Evolutionary conservation across 2,113 vertebrate genomes (phyloP), one percentile per base, ranked within the genome.

Genomic region (Esox niger): DNA sequence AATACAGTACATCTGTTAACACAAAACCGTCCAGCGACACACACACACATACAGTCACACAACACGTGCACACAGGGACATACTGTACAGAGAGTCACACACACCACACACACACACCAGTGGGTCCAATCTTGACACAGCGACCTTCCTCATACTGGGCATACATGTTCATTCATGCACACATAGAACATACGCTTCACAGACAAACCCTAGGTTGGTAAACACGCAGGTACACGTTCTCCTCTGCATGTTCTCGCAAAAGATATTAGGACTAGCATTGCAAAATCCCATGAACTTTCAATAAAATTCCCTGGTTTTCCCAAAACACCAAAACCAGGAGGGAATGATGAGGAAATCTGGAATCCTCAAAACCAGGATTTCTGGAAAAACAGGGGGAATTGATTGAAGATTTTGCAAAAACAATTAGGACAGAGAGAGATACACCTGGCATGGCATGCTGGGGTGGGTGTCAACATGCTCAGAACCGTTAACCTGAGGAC

Each of bases 401-500:
- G n/a, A n/a, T n/a, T n/a, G n/a, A n/a, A n/a, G n/a, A n/a, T n/a
- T n/a, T n/a, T n/a, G n/a, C n/a, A n/a, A n/a, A n/a, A n/a, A n/a
- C n/a, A 35, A 74, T 75, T 70, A 32, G 79, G 72, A 67, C 54
- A 56, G 57, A 60, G 75, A 62, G 80, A 73, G 61, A 70, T 63
- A 26, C 58, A 62, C 78, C 74, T 66, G 55, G 70, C 63, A 29
- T 29, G 25, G 57, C 17, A 38, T 73, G 33, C 23, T 15, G 49
- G 68, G 69, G 66, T 52, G 79, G 82, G n/a, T n/a, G 70, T 82
- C 60, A 43, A 76, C 81, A 82, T 74, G 55, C 49, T 74, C n/a
- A 49, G 20, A 49, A 49, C 6, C 47, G 7, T 23, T 52, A 52
- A 17, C 47, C n/a, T 21, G 47, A 52, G 47, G 47, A 11, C 17